These are phyloP conservation scores for Marcusenius ussheri DNA, from an alignment of 2,113 vertebrate species.

Conservation along the genomic window DNA sequence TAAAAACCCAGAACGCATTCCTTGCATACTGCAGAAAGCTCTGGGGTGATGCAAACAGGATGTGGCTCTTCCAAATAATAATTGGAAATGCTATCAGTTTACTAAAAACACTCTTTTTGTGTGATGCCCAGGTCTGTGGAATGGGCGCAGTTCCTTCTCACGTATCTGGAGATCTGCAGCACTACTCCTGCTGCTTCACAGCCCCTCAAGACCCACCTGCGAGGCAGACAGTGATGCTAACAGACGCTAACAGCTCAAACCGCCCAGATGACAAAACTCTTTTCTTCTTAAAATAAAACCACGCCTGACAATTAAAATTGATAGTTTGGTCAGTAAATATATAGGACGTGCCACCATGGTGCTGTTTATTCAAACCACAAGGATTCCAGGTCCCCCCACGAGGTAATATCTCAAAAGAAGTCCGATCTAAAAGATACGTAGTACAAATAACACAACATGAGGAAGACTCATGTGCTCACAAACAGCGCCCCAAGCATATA, in stretches of 20 bases:
- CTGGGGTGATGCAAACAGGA: neutral
- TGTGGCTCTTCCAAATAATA: neutral
- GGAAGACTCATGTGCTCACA: neutral
- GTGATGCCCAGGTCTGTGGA: neutral
- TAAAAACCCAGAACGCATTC: neutral
- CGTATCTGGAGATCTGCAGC: neutral
- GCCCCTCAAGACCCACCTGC: neutral
- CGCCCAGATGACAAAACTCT: neutral
- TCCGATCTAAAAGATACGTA: neutral
- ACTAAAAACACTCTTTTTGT: neutral
- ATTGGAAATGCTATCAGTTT: neutral
- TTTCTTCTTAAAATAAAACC: neutral
- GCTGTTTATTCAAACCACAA: neutral
- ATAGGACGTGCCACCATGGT: neutral
- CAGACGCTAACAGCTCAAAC: neutral
- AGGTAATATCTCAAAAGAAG: neutral
- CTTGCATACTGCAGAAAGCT: neutral
- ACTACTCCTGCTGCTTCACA: neutral
- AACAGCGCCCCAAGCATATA: neutral
- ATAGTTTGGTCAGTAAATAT: neutral
- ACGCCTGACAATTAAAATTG: neutral
- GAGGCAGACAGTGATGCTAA: neutral
- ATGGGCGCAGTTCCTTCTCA: neutral
- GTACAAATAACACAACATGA: neutral
- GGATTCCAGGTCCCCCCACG: neutral